Evolutionary conservation across 2,888 invertebrate species (phyloP), one percentile per base, ranked within the genome.

Genomic region (Spodoptera picta): DNA sequence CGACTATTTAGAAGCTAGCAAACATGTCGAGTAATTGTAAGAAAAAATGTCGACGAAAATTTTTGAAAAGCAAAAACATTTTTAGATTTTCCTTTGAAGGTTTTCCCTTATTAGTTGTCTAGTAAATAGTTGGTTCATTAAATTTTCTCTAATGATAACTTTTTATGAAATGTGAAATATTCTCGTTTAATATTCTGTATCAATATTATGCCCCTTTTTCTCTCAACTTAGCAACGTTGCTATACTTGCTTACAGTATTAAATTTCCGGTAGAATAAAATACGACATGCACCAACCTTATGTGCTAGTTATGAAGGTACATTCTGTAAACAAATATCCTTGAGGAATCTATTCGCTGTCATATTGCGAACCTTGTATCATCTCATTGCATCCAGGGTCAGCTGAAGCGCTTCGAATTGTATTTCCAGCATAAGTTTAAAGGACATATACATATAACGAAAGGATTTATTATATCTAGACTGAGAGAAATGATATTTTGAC

Each of bases 361-460:
- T 58, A 64, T 60, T 66, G 45, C 55, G 42, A 56, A 48, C 60
- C 61, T 62, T 60, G 55, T 60, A 59, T 24, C 45, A 52, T 42
- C 50, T 51, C 42, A 62, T 56, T 57, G 44, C 9, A n/a, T 51
- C 70, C 66, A 66, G 69, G 60, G 55, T 69, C 62, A 66, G 48
- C 44, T 36, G 6, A 51, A 48, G 57, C 51, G 60, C 51, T 62
- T 75, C 63, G 65, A 66, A 75, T 63, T 44, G 60, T 59, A 45
- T 59, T 51, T 50, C 63, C 46, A 67, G 60, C 47, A 65, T 58
- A 48, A 54, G 60, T 73, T 73, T 73, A 50, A 76, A 65, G 53
- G 49, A 56, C 48, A 48, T n/a, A n/a, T n/a, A n/a, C n/a, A n/a
- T 47, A 6, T 9, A 36, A 36, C 31, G 6, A 7, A 36, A 36